Evolutionary conservation across 1,140 invertebrate species (phyloP).

Genomic region (Drosophila pallidifrons): DNA sequence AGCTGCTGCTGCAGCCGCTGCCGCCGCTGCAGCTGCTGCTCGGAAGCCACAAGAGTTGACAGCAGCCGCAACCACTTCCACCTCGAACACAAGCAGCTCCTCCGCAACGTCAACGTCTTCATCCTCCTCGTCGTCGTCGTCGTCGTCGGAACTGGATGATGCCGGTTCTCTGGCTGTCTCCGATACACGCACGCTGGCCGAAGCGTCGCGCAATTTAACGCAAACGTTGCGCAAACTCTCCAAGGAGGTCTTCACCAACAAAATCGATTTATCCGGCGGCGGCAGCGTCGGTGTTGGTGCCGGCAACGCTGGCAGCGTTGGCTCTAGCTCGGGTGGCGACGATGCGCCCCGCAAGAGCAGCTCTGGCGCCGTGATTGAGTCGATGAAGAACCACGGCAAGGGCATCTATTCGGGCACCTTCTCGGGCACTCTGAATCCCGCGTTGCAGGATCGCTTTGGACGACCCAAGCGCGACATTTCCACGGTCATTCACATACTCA

Average conservation of each 20-base stretch:
- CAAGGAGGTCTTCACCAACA: conserved; percentile 92
- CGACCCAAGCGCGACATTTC: conserved; percentile 96
- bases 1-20: conserved; percentile 10
- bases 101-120: neutral
- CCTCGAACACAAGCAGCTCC: neutral
- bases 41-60: conserved; percentile 5
- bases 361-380: conserved; percentile 95
- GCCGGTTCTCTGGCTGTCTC: conserved; percentile 84
- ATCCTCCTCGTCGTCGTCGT: too few relatives aligned
- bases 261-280: conserved; percentile 86
- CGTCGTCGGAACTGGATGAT: conserved; percentile 52
- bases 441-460: conserved; percentile 95
- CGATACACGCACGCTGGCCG: conserved; percentile 92
- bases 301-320: conserved; percentile 10
- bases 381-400: conserved; percentile 96
- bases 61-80: neutral
- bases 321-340: conserved; percentile 54
- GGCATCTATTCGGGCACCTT: conserved; percentile 94
- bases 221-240: conserved; percentile 96
- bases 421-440: conserved; percentile 95
- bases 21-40: conserved; percentile 17
- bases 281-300: conserved; percentile 13
- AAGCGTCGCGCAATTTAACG: conserved; percentile 95
- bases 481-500: conserved; percentile 97
- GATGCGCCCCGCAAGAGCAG: conserved; percentile 85